Conservation (phyloP, 2,797 vertebrate species). For the Lutjanus argentimaculatus region DNA sequence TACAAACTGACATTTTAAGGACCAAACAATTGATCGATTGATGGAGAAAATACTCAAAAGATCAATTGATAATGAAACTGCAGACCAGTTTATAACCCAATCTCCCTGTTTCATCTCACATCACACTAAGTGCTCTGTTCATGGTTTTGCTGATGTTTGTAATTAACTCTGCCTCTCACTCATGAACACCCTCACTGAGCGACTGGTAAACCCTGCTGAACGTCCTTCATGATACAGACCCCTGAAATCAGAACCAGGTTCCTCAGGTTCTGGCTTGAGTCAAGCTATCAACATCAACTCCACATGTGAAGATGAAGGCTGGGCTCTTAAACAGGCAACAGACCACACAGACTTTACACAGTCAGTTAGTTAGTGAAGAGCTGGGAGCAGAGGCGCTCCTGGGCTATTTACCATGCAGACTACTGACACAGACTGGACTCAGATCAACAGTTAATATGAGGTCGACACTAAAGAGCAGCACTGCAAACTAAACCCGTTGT, state of each 20-base stretch:
- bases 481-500: not conserved
- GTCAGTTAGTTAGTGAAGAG: not conserved
- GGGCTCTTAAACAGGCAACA: not conserved
- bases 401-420: not conserved
- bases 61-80: no score
- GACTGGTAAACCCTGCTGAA: not conserved
- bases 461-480: not conserved
- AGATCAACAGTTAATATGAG: not conserved
- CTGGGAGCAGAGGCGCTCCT: not conserved
- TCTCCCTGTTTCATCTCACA: not conserved
- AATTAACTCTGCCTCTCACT: not conserved
- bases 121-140: not conserved
- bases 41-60: no score
- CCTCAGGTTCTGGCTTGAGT: not conserved
- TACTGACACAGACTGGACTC: not conserved
- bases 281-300: not conserved
- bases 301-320: slow-evolving; percentile 11
- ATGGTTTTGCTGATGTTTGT: not conserved
- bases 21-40: no score
- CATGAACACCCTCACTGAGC: not conserved
- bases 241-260: not conserved
- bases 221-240: not conserved
- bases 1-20: no score
- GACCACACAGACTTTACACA: not conserved
- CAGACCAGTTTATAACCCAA: no score